Evolutionary conservation across 2,888 invertebrate genomes (phyloP).

Genomic region (Halictus quadricinctus): DNA sequence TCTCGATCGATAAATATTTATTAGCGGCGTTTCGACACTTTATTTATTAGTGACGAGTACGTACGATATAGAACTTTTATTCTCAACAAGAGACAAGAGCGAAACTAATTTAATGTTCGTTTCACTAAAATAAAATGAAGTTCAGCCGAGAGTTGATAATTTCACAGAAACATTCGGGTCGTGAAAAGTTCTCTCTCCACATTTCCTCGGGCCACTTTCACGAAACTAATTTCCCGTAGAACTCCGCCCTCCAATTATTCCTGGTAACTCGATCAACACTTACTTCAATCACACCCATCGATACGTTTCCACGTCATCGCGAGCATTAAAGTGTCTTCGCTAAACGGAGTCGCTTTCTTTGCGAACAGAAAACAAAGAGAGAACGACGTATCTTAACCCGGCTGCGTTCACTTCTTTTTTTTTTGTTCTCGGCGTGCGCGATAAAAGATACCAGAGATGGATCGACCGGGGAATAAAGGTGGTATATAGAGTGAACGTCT

Average conservation of each 20-base stretch:
- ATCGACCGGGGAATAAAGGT: slow-evolving; percentile 36
- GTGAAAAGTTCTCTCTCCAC: background rate
- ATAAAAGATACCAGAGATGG: slow-evolving; percentile 45
- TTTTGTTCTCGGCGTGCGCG: slow-evolving; percentile 12
- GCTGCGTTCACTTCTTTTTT: background rate
- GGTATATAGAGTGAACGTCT: slow-evolving; percentile 31
- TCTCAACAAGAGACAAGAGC: accelerated
- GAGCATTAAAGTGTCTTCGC: slow-evolving; percentile 3
- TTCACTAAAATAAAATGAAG: background rate
- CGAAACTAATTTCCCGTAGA: background rate
- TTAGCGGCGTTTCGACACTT: background rate
- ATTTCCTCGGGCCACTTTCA: background rate
- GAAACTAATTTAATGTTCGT: background rate
- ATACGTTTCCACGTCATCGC: background rate
- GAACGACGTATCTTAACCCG: slow-evolving; percentile 11
- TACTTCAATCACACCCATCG: background rate
- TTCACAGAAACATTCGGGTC: background rate
- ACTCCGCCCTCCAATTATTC: background rate
- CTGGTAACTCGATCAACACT: background rate
- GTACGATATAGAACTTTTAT: background rate
- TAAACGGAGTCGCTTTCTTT: background rate
- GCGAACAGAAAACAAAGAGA: slow-evolving; percentile 11
- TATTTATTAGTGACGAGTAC: no score
- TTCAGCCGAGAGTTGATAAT: background rate
- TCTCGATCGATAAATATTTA: background rate